Conservation (phyloP, 2,113 vertebrate genomes). For the Scomber colias region DNA sequence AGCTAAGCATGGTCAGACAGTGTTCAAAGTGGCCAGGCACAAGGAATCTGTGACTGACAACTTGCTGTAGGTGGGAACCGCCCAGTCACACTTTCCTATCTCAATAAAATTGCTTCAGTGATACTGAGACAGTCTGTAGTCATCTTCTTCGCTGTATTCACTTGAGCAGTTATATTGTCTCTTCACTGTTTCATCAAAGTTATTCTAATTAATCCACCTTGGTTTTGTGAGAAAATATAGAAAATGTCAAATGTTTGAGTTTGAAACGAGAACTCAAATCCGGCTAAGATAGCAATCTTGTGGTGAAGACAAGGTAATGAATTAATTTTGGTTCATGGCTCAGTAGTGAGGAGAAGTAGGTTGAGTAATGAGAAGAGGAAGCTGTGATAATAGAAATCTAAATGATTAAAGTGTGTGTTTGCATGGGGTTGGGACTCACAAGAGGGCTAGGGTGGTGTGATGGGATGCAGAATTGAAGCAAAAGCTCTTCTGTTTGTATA, state of each 20-base stretch:
- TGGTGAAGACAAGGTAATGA: slow-evolving; percentile 74
- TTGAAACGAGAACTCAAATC: slow-evolving; percentile 67
- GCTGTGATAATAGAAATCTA: slow-evolving; percentile 77
- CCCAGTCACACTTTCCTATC: slow-evolving; percentile 57
- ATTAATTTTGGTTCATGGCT: slow-evolving; percentile 78
- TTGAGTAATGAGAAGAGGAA: slow-evolving; percentile 79
- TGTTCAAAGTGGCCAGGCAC: slow-evolving; percentile 65
- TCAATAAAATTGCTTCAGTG: slow-evolving; percentile 63
- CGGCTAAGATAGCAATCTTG: slow-evolving; percentile 66
- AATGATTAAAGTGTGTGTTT: slow-evolving; percentile 76
- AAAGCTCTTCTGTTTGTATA: not conserved
- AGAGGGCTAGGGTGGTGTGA: not conserved
- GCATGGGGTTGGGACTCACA: slow-evolving; percentile 24
- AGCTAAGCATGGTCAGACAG: slow-evolving; percentile 51
- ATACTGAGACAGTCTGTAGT: slow-evolving; percentile 41
- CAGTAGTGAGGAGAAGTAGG: slow-evolving; percentile 62
- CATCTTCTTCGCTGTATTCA: slow-evolving; percentile 45
- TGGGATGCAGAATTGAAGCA: not conserved
- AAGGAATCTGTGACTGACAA: slow-evolving; percentile 74
- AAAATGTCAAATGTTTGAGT: slow-evolving; percentile 60
- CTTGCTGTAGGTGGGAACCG: slow-evolving; percentile 57
- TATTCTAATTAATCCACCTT: slow-evolving; percentile 57
- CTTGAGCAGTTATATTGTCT: slow-evolving; percentile 34
- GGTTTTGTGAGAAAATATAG: slow-evolving; percentile 48
- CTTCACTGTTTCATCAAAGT: slow-evolving; percentile 34